Evolutionary conservation across 2,113 vertebrate species (phyloP).

Genomic region (Paradoxurus hermaphroditus): DNA sequence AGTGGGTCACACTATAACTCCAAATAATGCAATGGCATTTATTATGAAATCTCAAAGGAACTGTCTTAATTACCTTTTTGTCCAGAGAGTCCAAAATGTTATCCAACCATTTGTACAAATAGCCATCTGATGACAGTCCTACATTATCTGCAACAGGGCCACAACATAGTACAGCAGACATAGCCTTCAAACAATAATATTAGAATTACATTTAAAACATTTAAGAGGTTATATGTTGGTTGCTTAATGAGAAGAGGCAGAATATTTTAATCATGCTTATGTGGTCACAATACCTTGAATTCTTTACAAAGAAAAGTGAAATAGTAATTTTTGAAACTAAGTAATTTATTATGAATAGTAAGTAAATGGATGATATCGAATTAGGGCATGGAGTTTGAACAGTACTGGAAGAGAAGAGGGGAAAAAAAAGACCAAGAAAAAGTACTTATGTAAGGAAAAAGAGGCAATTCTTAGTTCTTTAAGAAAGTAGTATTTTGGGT

Average conservation of each 20-base stretch:
- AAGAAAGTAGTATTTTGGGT: background rate
- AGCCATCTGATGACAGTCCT: slow-evolving; percentile 97
- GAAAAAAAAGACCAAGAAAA: background rate
- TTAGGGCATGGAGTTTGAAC: background rate
- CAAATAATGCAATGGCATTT: background rate
- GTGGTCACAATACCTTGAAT: background rate
- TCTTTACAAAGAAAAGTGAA: background rate
- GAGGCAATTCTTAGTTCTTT: background rate
- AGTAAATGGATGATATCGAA: background rate
- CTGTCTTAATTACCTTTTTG: slow-evolving; percentile 89
- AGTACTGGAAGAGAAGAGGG: background rate
- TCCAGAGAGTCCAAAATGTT: slow-evolving; percentile 99
- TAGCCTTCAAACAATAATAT: slow-evolving; percentile 88
- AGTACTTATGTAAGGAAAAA: background rate
- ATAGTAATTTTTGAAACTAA: background rate
- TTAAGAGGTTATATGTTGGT: background rate
- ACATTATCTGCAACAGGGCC: slow-evolving; percentile 99
- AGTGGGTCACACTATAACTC: background rate
- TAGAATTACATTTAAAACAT: slow-evolving; percentile 68
- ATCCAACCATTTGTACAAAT: slow-evolving; percentile 99
- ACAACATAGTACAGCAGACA: slow-evolving; percentile 98
- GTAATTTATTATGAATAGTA: background rate
- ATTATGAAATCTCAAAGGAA: background rate
- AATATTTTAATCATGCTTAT: background rate
- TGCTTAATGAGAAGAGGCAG: slow-evolving; percentile 48